Evolutionary conservation across 2,797 vertebrate genomes (phyloP).

Genomic region (Danio kyathit): DNA sequence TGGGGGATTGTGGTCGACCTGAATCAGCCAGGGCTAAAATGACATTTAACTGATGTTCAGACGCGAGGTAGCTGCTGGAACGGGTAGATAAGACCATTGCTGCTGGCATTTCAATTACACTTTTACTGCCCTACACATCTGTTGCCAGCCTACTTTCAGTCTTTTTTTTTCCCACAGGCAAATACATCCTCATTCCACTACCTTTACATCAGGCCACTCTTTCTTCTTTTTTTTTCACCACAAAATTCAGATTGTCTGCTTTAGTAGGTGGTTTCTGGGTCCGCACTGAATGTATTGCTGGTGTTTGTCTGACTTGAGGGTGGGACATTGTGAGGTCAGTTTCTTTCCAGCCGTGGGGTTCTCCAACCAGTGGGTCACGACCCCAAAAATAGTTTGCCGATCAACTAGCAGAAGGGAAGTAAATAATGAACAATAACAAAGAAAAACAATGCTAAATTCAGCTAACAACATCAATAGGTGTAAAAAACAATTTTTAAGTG

Average conservation of each 20-base stretch:
- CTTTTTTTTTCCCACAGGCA: constrained; percentile 63
- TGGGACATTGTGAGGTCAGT: constrained; percentile 54
- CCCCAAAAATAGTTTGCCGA: not conserved
- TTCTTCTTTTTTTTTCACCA: constrained; percentile 65
- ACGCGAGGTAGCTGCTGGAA: constrained; percentile 87
- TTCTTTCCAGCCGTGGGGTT: constrained; percentile 30
- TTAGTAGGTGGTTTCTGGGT: constrained; percentile 71
- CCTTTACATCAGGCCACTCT: constrained; percentile 56
- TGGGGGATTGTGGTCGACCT: constrained; percentile 83
- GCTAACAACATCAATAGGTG: not conserved
- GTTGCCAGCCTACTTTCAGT: constrained; percentile 75
- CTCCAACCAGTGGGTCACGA: constrained; percentile 1
- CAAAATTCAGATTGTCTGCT: constrained; percentile 81
- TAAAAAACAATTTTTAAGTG: too few relatives aligned
- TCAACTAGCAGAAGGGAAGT: not conserved
- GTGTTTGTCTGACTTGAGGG: constrained; percentile 72
- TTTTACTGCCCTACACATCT: constrained; percentile 88
- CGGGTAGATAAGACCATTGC: constrained; percentile 87
- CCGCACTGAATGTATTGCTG: constrained; percentile 76
- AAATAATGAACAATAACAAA: too few relatives aligned
- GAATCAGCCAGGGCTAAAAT: constrained; percentile 88
- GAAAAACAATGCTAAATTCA: not conserved
- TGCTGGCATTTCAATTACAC: constrained; percentile 91
- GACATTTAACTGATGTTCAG: constrained; percentile 90
- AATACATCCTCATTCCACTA: constrained; percentile 69